phyloP scores from a whole-genome alignment of 2,888 invertebrate species.

The Anarsia innoxiella region DNA sequence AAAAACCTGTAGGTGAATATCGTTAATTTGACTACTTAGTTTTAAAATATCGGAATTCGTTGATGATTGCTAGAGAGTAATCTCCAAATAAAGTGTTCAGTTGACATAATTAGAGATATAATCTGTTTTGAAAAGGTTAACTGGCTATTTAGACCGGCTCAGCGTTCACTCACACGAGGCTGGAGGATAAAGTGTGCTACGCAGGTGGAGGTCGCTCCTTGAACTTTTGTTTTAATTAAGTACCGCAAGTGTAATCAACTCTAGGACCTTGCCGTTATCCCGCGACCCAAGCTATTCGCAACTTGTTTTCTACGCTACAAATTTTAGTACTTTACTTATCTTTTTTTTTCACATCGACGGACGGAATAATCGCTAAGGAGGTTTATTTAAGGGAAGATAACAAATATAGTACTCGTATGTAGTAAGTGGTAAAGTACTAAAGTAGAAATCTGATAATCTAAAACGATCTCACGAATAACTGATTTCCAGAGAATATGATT shows the following conservation, averaged over 20 bases:
- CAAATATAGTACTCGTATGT: no score
- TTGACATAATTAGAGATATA: no score
- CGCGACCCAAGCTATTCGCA: slow-evolving; percentile 4
- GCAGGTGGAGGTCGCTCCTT: slow-evolving; percentile 23
- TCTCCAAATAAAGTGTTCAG: no score
- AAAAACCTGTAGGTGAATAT: neutral
- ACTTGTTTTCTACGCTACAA: slow-evolving; percentile 11
- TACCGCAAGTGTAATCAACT: slow-evolving; percentile 12
- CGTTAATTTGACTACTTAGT: neutral
- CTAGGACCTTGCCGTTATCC: slow-evolving; percentile 9
- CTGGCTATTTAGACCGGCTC: slow-evolving; percentile 8
- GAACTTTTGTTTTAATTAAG: slow-evolving; percentile 20
- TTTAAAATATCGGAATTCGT: neutral
- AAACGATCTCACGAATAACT: no score
- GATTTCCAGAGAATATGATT: no score
- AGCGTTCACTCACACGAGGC: slow-evolving; percentile 1
- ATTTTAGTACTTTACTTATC: slow-evolving; percentile 7
- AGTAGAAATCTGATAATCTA: no score
- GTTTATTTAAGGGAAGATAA: no score
- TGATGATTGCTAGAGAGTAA: no score
- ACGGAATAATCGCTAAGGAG: no score
- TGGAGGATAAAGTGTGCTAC: slow-evolving; percentile 11
- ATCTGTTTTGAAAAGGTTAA: slow-evolving; percentile 5
- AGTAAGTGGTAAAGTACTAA: no score
- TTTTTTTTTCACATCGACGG: no score